Percentiles rank a stretch among this genome's conserved stretches.
These are phyloP conservation scores for Branchipolynoe longqiensis DNA, from an alignment of 2,888 invertebrate species.

Conservation along the genomic window DNA sequence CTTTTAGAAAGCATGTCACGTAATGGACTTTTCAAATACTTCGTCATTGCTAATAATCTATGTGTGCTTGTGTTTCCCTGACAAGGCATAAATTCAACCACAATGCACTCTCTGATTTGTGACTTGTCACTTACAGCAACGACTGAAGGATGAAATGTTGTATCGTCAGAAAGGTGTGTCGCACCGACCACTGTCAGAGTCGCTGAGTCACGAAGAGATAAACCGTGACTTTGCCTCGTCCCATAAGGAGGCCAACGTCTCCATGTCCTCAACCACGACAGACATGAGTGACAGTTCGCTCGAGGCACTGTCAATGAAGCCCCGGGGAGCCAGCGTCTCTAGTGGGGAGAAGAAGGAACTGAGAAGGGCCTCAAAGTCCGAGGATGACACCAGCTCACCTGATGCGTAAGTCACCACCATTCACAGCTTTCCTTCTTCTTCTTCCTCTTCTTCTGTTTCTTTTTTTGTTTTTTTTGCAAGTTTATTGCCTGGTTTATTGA, in stretches of 20 bases:
- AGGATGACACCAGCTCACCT: slow-evolving; percentile 61
- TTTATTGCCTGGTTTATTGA: no score
- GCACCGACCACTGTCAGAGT: slow-evolving; percentile 34
- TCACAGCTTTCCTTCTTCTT: no score
- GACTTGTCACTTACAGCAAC: slow-evolving; percentile 25
- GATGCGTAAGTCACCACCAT: slow-evolving; percentile 61
- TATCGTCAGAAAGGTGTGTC: not conserved
- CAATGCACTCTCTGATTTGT: not conserved
- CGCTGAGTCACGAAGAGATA: slow-evolving; percentile 50
- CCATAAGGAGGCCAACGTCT: slow-evolving; percentile 71
- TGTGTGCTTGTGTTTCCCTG: no score
- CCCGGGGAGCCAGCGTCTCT: slow-evolving; percentile 11
- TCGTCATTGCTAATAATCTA: no score
- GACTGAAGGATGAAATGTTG: slow-evolving; percentile 17
- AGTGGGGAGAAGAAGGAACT: slow-evolving; percentile 42
- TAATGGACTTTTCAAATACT: no score
- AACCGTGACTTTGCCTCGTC: slow-evolving; percentile 32
- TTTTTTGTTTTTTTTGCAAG: no score
- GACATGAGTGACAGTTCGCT: slow-evolving; percentile 77
- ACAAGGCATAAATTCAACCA: no score
- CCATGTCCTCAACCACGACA: slow-evolving; percentile 72
- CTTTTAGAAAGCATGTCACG: no score
- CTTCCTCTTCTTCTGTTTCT: no score
- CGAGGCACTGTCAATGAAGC: slow-evolving; percentile 65
- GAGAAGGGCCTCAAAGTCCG: slow-evolving; percentile 58